phyloP scores from a whole-genome alignment of 1,140 invertebrate genomes.

The Microplitis mediator region DNA sequence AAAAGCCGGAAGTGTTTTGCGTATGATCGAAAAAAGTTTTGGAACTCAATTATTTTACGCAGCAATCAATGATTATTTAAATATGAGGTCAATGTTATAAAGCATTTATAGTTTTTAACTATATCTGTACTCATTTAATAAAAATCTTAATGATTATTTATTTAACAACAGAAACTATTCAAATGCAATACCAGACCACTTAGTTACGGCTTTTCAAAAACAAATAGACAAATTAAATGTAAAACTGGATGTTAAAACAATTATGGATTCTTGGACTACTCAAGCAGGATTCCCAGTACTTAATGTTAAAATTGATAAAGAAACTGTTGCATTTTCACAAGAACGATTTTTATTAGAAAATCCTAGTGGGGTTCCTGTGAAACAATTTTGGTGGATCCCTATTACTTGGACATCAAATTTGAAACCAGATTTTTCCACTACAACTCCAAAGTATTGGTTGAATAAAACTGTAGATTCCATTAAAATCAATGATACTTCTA shows the following conservation, averaged over 20 bases:
- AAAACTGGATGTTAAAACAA: conserved; percentile 64
- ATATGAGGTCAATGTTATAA: conserved; percentile 56
- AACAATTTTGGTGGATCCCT: conserved; percentile 64
- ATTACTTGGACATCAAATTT: conserved; percentile 63
- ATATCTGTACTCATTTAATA: not conserved
- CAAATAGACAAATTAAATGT: conserved; percentile 52
- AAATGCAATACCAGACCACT: conserved; percentile 73
- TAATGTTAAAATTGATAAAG: conserved; percentile 60
- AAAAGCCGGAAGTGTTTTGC: conserved; percentile 81
- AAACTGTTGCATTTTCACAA: conserved; percentile 58
- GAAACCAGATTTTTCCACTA: conserved; percentile 47
- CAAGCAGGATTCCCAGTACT: conserved; percentile 85
- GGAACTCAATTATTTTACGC: conserved; percentile 71
- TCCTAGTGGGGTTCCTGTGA: conserved; percentile 36
- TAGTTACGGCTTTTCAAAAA: conserved; percentile 71
- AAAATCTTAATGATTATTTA: conserved; percentile 10
- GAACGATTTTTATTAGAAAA: conserved; percentile 60
- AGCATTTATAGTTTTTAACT: too few relatives aligned
- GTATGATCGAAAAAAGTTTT: conserved; percentile 82
- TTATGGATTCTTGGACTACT: conserved; percentile 84
- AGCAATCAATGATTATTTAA: conserved; percentile 69
- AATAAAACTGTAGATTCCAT: conserved; percentile 32
- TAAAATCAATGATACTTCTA: not conserved
- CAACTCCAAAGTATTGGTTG: conserved; percentile 47
- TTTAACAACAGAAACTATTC: conserved; percentile 62